A percentile compares a stretch with the other conserved stretches of the same genome.
phyloP scores from a whole-genome alignment of 2,797 vertebrate genomes.

The Lutjanus campechanus region DNA sequence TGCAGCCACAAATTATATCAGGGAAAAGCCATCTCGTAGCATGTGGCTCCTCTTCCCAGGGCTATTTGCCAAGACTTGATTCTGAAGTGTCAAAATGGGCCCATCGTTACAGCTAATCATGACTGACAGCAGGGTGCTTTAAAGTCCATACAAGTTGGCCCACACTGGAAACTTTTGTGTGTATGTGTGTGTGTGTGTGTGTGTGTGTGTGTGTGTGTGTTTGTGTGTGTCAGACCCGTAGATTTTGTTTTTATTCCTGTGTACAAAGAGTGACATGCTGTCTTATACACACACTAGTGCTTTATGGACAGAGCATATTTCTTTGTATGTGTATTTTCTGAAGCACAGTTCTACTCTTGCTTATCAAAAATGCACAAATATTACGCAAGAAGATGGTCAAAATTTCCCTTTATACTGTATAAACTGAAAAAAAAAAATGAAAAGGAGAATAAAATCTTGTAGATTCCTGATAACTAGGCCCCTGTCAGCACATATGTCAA shows the following conservation, averaged over 20 bases:
- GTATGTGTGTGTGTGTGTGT: conserved; percentile 14
- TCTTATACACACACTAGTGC: conserved; percentile 7
- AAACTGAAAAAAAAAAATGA: background rate
- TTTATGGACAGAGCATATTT: conserved; percentile 2
- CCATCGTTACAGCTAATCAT: conserved; percentile 87
- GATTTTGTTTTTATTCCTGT: conserved; percentile 31
- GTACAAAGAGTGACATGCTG: conserved; percentile 9
- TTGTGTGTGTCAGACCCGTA: conserved; percentile 27
- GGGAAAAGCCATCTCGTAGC: conserved; percentile 86
- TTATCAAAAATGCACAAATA: conserved; percentile 3
- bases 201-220: conserved; percentile 25
- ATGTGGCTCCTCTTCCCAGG: conserved; percentile 82
- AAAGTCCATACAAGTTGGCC: conserved; percentile 82
- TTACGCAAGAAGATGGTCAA: background rate
- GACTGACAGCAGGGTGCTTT: conserved; percentile 85
- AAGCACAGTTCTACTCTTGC: background rate
- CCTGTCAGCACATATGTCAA: background rate
- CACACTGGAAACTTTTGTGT: conserved; percentile 70
- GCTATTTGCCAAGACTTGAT: conserved; percentile 88
- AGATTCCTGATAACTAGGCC: background rate
- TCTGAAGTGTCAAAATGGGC: conserved; percentile 89
- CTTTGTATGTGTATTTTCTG: background rate
- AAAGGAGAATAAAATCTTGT: background rate
- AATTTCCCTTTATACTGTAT: background rate
- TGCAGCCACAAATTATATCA: conserved; percentile 89